These are phyloP conservation scores for Phaethon lepturus DNA, from an alignment of 2,113 vertebrate genomes.

Conservation along the genomic window DNA sequence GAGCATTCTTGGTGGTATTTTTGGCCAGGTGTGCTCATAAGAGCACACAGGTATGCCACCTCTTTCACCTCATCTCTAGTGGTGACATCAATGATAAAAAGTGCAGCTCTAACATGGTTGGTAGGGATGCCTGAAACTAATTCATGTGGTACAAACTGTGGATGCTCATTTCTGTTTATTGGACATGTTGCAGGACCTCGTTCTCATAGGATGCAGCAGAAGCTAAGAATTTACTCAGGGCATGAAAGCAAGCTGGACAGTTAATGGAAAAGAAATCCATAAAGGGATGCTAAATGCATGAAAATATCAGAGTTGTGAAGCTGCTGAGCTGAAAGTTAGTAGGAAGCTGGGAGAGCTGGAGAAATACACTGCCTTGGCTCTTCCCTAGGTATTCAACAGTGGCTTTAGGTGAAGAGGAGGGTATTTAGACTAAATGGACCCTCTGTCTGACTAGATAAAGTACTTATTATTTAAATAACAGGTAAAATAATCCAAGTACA, in stretches of 20 bases:
- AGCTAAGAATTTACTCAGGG: background rate
- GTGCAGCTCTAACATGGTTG: accelerated
- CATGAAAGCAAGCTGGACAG: background rate
- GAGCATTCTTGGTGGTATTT: background rate
- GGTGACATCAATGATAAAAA: background rate
- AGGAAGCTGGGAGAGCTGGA: background rate
- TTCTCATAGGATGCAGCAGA: background rate
- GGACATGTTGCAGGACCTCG: background rate
- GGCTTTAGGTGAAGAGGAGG: background rate
- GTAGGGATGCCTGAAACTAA: background rate
- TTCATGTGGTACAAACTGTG: background rate
- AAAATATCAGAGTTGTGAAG: background rate
- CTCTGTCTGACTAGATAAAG: background rate
- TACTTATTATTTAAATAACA: background rate
- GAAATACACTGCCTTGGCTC: background rate
- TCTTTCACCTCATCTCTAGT: background rate
- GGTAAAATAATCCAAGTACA: background rate
- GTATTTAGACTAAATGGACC: background rate
- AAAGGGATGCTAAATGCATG: background rate
- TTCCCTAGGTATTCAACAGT: background rate
- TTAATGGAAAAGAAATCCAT: background rate
- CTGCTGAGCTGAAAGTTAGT: background rate
- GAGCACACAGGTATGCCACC: background rate
- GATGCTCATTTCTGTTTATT: background rate
- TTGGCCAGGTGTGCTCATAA: background rate